These are phyloP conservation scores for Prosapia bicincta DNA, from an alignment of 2,888 invertebrate genomes.

Conservation along the genomic window DNA sequence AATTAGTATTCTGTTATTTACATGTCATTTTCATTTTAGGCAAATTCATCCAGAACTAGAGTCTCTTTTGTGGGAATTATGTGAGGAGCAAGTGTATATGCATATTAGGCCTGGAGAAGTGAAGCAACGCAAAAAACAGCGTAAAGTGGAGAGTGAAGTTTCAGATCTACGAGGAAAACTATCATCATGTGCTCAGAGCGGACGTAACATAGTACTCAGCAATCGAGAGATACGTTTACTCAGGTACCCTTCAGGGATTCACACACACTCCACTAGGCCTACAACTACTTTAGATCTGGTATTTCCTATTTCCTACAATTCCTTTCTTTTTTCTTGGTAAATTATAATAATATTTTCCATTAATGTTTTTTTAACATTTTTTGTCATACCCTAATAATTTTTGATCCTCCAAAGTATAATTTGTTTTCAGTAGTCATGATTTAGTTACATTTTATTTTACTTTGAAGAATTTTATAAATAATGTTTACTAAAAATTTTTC, in stretches of 20 bases:
- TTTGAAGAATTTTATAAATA: no score
- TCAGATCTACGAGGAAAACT: conserved; percentile 80
- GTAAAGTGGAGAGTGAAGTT: conserved; percentile 89
- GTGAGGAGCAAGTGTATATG: conserved; percentile 77
- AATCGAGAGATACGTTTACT: conserved; percentile 87
- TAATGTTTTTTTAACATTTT: no score
- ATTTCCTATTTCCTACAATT: neutral
- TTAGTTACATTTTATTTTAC: no score
- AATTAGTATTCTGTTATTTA: no score
- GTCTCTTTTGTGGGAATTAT: conserved; percentile 73
- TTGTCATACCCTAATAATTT: no score
- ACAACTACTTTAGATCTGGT: neutral
- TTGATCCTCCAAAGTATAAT: no score
- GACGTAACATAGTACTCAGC: conserved; percentile 82
- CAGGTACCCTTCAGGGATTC: conserved; percentile 49
- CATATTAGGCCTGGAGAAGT: conserved; percentile 83
- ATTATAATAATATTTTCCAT: no score
- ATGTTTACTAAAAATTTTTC: no score
- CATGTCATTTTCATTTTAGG: conserved; percentile 48
- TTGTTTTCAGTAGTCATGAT: no score
- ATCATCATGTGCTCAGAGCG: conserved; percentile 61
- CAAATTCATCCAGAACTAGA: conserved; percentile 69
- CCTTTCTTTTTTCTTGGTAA: neutral
- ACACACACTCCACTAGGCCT: neutral
- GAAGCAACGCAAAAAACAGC: conserved; percentile 80